Conservation (phyloP, 2,797 vertebrate species). For the Dromococcyx pavoninus region DNA sequence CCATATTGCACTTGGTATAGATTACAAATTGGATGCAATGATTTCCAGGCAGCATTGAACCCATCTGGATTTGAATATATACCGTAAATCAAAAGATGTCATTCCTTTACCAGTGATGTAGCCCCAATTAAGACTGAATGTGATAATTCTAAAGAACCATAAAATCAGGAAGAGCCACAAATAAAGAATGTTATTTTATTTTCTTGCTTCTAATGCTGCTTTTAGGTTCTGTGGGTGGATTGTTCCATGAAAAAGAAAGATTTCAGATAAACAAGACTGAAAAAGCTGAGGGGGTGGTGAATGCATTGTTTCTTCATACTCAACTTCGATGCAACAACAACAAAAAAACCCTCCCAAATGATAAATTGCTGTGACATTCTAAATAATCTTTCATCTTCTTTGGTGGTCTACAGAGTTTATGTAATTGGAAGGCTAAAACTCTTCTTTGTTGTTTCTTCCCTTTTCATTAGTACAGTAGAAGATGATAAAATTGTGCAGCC, state of each 20-base stretch:
- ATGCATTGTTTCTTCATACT: conserved; percentile 62
- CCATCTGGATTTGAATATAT: not conserved
- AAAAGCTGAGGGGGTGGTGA: conserved; percentile 28
- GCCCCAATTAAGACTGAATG: not conserved
- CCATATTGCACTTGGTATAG: not conserved
- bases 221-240: conserved; percentile 44
- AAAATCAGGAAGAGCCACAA: conserved; percentile 1
- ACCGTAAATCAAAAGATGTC: not conserved
- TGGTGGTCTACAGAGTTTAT: conserved; percentile 75
- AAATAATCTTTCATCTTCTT: conserved; percentile 76
- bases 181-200: not conserved
- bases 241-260: conserved; percentile 46
- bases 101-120: not conserved
- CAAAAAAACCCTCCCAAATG: conserved; percentile 49
- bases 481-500: conserved; percentile 72
- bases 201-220: conserved; percentile 33
- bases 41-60: not conserved
- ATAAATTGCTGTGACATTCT: conserved; percentile 71
- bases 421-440: conserved; percentile 68
- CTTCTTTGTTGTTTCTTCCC: conserved; percentile 66
- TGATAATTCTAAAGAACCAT: not conserved
- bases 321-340: conserved; percentile 61
- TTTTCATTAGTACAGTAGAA: conserved; percentile 73
- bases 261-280: conserved; percentile 46
- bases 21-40: not conserved